phyloP scores from a whole-genome alignment of 2,888 invertebrate genomes.

The Acheta domesticus region DNA sequence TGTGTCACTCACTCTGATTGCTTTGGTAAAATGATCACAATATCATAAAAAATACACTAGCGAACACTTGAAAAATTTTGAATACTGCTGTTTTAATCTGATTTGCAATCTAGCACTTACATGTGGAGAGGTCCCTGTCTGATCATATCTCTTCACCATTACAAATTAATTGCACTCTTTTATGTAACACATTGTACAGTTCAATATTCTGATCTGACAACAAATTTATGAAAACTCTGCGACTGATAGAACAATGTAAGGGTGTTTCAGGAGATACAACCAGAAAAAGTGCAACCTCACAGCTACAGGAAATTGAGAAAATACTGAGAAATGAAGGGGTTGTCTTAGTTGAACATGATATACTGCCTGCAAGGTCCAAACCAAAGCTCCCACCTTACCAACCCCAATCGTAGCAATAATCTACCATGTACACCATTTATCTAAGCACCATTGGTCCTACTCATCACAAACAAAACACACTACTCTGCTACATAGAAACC shows the following conservation, averaged over 20 bases:
- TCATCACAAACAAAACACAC: constrained; percentile 3
- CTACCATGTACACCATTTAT: neutral
- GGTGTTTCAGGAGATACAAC: neutral
- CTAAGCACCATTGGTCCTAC: constrained; percentile 18
- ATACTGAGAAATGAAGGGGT: constrained; percentile 18
- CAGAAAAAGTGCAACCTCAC: neutral
- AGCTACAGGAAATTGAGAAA: neutral
- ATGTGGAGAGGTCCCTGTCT: too few species aligned
- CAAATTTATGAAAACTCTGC: too few species aligned
- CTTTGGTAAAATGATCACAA: too few species aligned
- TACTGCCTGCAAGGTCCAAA: neutral
- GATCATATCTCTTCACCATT: too few species aligned
- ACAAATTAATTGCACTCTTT: too few species aligned
- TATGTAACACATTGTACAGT: too few species aligned
- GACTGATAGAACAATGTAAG: neutral
- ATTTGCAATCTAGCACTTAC: constrained; percentile 3
- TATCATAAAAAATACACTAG: too few species aligned
- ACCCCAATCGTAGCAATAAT: neutral
- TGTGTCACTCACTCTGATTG: too few species aligned
- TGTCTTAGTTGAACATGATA: neutral
- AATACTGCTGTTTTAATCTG: too few species aligned
- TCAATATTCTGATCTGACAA: too few species aligned
- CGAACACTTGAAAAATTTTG: too few species aligned
- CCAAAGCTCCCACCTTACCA: constrained; percentile 10
- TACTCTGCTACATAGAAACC: constrained; percentile 18